Base-by-base conservation (phyloP, 2,797 vertebrate species). In the Apogon talboti region DNA sequence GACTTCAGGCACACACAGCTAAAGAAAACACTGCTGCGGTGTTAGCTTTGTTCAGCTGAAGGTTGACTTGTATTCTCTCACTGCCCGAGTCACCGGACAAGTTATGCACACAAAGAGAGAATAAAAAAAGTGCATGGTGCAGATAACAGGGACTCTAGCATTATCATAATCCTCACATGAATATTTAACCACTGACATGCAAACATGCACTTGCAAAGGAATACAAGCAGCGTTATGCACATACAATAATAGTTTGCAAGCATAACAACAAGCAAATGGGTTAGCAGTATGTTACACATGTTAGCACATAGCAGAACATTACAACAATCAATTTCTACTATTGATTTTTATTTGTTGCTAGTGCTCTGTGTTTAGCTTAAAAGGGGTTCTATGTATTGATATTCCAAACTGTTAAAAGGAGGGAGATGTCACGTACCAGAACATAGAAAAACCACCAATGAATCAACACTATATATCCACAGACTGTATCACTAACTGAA, bases 21-120 rank as follows among this genome's bases (percentile, higher is more conserved):
- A 30, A 56, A 67, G 49, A 55, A 71, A 58, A 78, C 19, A 37
- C 15, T 41, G 50, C 46, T 38, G 70, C 69, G 79, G 50, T 53
- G 73, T 64, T 68, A 73, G 88, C 81, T 83, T 68, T 79, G 86
- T 88, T 77, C 2, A 11, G 72, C 71, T 68, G 60, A 81, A 76
- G 76, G 66, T 76, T 18, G 35, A 12, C 45, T 65, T 56, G 40
- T 13, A 46, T 35, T 40, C 65, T 69, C 70, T 74, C 67, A 50
- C 49, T 8, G 41, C 64, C 51, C 11, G 41, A 57, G 57, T 85
- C 86, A 86, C 81, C 83, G 76, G 82, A 76, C 69, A 56, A 50
- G 52, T 68, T 70, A 50, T 33, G 45, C 53, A 77, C 55, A 75
- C 56, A 63, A 15, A 49, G 41, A 56, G 14, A 65, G 8, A 66